Evolutionary conservation across 2,888 invertebrate genomes (phyloP).

Genomic region (Tetragonisca angustula): DNA sequence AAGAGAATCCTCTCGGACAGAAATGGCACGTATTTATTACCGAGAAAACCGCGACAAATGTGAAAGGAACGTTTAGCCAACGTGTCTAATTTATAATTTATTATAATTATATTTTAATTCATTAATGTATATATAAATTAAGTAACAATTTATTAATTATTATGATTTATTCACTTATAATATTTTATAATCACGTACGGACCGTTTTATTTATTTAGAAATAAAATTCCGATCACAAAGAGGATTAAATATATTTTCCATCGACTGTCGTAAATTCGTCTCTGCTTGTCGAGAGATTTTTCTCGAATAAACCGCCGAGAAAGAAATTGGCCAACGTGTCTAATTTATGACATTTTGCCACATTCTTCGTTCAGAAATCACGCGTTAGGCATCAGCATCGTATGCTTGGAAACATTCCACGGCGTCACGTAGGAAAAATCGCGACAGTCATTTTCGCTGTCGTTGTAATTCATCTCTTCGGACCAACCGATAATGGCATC

Average conservation of each 20-base stretch:
- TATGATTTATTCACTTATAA: neutral
- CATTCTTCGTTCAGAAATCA: neutral
- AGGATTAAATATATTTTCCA: too few relatives aligned
- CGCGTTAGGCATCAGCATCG: neutral
- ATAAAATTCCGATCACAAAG: too few relatives aligned
- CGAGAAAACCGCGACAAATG: neutral
- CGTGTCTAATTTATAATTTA: neutral
- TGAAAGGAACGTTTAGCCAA: neutral
- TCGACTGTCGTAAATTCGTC: too few relatives aligned
- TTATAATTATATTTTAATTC: too few relatives aligned
- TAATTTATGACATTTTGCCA: neutral
- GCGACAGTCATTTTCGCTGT: neutral
- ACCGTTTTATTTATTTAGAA: too few relatives aligned
- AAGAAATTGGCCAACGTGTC: neutral
- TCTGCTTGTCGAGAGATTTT: too few relatives aligned
- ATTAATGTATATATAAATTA: too few relatives aligned
- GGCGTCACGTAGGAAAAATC: neutral
- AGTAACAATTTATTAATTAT: too few relatives aligned
- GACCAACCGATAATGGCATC: slow-evolving; percentile 28
- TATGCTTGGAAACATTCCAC: neutral
- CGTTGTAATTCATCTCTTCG: slow-evolving; percentile 32
- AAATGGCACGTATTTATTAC: neutral
- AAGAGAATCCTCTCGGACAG: neutral
- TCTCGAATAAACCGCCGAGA: too few relatives aligned
- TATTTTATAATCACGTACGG: neutral